Evolutionary conservation across 1,140 invertebrate species (phyloP).

Genomic region (Scylla paramamosain): DNA sequence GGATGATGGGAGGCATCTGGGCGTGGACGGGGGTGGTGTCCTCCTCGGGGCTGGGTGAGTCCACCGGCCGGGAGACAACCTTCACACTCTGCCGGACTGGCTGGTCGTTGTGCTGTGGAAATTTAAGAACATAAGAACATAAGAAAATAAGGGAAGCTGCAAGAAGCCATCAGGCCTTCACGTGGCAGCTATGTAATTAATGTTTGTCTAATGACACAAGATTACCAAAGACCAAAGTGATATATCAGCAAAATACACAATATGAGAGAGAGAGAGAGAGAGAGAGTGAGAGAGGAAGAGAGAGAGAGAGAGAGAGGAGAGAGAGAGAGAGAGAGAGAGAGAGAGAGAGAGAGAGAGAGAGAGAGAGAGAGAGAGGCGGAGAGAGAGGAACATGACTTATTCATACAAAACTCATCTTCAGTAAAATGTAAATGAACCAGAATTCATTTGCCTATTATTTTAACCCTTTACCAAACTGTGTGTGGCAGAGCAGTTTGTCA

Average conservation of each 20-base stretch:
- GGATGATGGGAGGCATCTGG: conserved; percentile 78
- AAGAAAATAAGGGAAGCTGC: not conserved
- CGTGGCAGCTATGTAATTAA: not conserved
- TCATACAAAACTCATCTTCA: no score
- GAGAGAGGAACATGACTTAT: not conserved
- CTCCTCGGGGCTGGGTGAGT: conserved; percentile 85
- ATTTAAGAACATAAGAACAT: not conserved
- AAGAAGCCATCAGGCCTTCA: not conserved
- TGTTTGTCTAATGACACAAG: not conserved
- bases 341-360: not conserved
- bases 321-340: not conserved
- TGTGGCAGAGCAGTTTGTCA: no score
- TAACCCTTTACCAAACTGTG: no score
- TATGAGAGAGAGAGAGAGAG: not conserved
- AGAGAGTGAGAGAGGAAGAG: not conserved
- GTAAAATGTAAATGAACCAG: no score
- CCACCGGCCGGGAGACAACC: conserved; percentile 83
- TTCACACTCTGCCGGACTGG: conserved; percentile 82
- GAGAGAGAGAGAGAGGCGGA: no score
- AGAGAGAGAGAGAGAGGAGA: not conserved
- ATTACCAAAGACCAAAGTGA: not conserved
- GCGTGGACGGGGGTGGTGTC: conserved; percentile 84
- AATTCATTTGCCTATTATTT: no score
- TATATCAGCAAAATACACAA: not conserved
- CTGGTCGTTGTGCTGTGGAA: conserved; percentile 80